These are phyloP conservation scores for Drosophila mayaguana DNA, from an alignment of 2,888 invertebrate genomes.

Conservation along the genomic window DNA sequence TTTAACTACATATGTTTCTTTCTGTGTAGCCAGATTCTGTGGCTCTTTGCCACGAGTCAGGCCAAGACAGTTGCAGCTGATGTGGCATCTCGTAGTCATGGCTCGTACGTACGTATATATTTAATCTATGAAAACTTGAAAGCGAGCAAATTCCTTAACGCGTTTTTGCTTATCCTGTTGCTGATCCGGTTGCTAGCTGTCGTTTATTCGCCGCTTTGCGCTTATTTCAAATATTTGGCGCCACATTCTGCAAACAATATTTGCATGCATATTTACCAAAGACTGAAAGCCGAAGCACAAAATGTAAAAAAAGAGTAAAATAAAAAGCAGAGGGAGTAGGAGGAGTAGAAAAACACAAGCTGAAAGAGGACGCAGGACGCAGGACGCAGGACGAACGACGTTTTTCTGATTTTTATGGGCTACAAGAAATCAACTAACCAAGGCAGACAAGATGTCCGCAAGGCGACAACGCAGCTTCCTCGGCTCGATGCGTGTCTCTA, in stretches of 20 bases:
- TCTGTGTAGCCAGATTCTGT: background rate
- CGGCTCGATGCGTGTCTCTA: constrained; percentile 68
- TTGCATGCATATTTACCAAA: constrained; percentile 58
- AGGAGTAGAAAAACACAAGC: constrained; percentile 19
- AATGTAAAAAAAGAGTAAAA: constrained; percentile 13
- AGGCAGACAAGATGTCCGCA: constrained; percentile 61
- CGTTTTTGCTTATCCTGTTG: constrained; percentile 59
- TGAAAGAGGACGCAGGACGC: constrained; percentile 29
- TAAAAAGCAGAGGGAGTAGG: too few relatives aligned
- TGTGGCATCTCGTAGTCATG: constrained; percentile 7
- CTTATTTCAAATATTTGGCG: constrained; percentile 74
- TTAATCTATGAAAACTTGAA: constrained; percentile 28
- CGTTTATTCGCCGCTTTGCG: constrained; percentile 72
- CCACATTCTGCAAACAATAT: constrained; percentile 71
- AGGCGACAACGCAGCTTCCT: constrained; percentile 52
- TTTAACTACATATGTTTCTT: background rate
- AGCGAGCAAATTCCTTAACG: constrained; percentile 41
- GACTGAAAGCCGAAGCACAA: constrained; percentile 27
- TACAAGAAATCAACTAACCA: constrained; percentile 59
- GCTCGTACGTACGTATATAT: constrained; percentile 6
- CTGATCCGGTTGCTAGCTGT: constrained; percentile 51
- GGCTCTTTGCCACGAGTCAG: background rate
- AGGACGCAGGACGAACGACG: constrained; percentile 38
- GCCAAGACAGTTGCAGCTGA: background rate
- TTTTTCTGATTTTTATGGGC: constrained; percentile 62